A percentile compares a stretch with the other conserved stretches of the same genome.
Evolutionary conservation across 2,797 vertebrate genomes (phyloP).

Genomic region (Platyrinchus mystaceus): DNA sequence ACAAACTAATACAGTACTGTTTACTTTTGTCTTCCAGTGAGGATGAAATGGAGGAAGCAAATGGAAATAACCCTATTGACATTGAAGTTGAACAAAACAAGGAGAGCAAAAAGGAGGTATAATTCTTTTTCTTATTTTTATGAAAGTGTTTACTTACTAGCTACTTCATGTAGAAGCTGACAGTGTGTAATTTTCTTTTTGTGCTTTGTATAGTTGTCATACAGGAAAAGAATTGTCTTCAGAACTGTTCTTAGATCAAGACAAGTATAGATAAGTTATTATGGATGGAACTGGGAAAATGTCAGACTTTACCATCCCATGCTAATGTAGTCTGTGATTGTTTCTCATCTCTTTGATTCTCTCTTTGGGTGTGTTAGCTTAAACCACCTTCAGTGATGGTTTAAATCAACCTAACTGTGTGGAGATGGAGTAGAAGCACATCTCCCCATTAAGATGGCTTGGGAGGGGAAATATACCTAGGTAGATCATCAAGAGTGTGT

Average conservation of each 20-base stretch:
- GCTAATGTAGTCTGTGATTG: not conserved
- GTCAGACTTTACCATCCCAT: not conserved
- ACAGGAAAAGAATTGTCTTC: conserved; percentile 9
- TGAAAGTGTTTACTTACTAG: not conserved
- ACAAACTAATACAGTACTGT: conserved; percentile 1
- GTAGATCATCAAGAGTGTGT: not conserved
- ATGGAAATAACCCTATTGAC: conserved; percentile 77
- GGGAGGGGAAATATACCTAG: not conserved
- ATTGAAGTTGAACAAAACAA: conserved; percentile 84
- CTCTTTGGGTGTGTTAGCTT: not conserved
- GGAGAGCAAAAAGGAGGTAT: conserved; percentile 90
- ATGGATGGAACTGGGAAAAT: not conserved
- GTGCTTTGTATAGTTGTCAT: conserved; percentile 5
- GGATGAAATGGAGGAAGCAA: conserved; percentile 86
- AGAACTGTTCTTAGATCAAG: conserved; percentile 17
- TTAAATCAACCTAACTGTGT: not conserved
- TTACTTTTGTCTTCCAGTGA: conserved; percentile 80
- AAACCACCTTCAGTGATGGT: not conserved
- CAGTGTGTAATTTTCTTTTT: conserved; percentile 35
- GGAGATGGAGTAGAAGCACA: not conserved
- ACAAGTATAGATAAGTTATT: not conserved
- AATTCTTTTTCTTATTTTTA: not conserved
- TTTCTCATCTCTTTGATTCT: not conserved
- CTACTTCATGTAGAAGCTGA: not conserved
- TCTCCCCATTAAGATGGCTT: not conserved